Evolutionary conservation across 2,797 vertebrate species (phyloP), one percentile per base, ranked within the genome.

Genomic region (Chloroceryle amazona): DNA sequence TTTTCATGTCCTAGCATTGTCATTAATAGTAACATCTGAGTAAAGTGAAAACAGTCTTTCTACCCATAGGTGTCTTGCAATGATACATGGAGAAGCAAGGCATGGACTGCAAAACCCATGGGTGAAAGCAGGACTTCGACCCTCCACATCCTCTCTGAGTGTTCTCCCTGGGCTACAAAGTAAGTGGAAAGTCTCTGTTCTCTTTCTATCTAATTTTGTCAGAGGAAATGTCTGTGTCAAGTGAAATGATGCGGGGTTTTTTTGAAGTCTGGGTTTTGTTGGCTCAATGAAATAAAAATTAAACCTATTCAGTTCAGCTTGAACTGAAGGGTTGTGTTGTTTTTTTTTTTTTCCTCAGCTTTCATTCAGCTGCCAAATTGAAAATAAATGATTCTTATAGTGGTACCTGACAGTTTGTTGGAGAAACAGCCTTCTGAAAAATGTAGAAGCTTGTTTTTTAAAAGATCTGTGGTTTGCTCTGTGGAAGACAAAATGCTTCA

Each of bases 391-490:
- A 58, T 82, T 94, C 52, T 35, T 26, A 13, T 4, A 35, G 68
- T 52, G 33, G 31, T 80, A 74, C 54, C 61, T 95, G 92, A 42
- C 68, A 92, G 81, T 58, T 86, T 89, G 60, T 72, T 92, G 37
- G 72, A 86, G 72, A 92, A 94, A 93, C 18, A 81, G 37, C 63
- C 13, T 82, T 60, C 71, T 85, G 74, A 93, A 87, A 94, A 96
- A 75, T 73, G 70, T 16, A 49, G 25, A 70, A 52, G 52, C 72
- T 81, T 86, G 35, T 75, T 86, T 85, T 86, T 28, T 54, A 35
- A 85, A 72, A 89, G 74, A 47, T 67, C 33, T 60, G 28, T 93
- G 71, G 54, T 37, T 91, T 94, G 41, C 46, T 74, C 41, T 73
- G 3, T 91, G 68, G 41, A 91, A 91, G 86, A 82, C 26, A 67